phyloP scores from a whole-genome alignment of 1,140 invertebrate species.

The Lasioglossum baleicum region DNA sequence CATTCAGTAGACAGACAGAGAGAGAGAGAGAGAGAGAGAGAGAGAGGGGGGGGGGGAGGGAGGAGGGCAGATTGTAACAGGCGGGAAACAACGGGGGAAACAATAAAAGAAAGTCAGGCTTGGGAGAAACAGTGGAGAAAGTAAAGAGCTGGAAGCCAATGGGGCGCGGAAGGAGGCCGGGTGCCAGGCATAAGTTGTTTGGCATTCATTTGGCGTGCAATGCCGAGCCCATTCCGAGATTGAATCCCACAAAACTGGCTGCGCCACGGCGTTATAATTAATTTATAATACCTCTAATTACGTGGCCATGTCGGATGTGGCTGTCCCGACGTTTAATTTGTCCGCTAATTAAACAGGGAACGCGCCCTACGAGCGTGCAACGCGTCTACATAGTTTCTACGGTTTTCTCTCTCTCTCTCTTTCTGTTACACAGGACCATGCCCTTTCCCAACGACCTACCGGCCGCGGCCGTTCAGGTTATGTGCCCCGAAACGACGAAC shows the following conservation, averaged over 20 bases:
- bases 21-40: no score
- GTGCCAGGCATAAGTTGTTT: constrained; percentile 58
- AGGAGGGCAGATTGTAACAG: background rate
- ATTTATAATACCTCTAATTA: constrained; percentile 76
- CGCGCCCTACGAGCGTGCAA: constrained; percentile 3
- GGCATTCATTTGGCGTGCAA: constrained; percentile 62
- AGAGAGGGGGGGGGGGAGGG: no score
- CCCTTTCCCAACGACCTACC: background rate
- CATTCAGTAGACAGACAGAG: background rate
- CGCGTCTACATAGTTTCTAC: background rate
- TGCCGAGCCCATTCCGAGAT: constrained; percentile 66
- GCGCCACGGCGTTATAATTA: constrained; percentile 68
- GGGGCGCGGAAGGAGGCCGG: constrained; percentile 18
- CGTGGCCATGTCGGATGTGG: constrained; percentile 65
- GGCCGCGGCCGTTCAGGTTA: constrained; percentile 22
- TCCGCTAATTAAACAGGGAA: constrained; percentile 73
- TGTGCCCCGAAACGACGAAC: constrained; percentile 19
- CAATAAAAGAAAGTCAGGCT: background rate
- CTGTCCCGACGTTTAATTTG: constrained; percentile 70
- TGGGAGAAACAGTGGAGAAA: background rate
- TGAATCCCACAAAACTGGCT: constrained; percentile 70
- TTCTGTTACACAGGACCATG: background rate
- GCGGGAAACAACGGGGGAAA: no score
- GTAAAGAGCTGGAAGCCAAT: background rate
- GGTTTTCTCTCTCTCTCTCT: constrained; percentile 9